These are phyloP conservation scores for Drosophila subquinaria DNA, from an alignment of 2,888 invertebrate species.

Conservation along the genomic window DNA sequence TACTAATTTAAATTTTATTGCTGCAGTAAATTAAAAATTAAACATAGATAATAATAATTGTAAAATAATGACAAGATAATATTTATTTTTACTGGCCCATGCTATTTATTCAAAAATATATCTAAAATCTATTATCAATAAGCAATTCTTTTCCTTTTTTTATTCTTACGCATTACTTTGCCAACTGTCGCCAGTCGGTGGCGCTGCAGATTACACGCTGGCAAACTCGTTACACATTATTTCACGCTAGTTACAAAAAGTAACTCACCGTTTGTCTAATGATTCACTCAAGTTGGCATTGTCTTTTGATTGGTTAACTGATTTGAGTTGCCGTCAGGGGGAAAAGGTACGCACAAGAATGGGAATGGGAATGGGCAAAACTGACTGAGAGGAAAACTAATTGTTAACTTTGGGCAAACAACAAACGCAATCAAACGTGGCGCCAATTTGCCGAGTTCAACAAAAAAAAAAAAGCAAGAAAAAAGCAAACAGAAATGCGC, in stretches of 20 bases:
- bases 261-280: slow-evolving; percentile 36
- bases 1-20: too few species aligned
- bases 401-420: slow-evolving; percentile 81
- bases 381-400: slow-evolving; percentile 61
- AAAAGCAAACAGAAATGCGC: slow-evolving; percentile 63
- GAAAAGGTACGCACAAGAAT: not conserved
- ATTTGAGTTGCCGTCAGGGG: slow-evolving; percentile 36
- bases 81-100: too few species aligned
- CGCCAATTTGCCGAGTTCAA: slow-evolving; percentile 59
- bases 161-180: not conserved
- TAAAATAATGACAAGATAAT: too few species aligned
- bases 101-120: not conserved
- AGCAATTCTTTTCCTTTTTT: not conserved
- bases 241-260: slow-evolving; percentile 24
- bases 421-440: slow-evolving; percentile 80
- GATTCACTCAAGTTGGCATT: slow-evolving; percentile 55
- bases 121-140: not conserved
- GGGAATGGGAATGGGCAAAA: not conserved
- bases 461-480: slow-evolving; percentile 15
- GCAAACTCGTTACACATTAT: slow-evolving; percentile 5
- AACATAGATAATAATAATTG: too few species aligned
- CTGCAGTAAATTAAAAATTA: too few species aligned
- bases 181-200: slow-evolving; percentile 34
- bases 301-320: slow-evolving; percentile 70
- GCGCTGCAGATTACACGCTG: slow-evolving; percentile 24